Conservation (phyloP, 2,797 vertebrate genomes). For the Adelosebastes latens region DNA sequence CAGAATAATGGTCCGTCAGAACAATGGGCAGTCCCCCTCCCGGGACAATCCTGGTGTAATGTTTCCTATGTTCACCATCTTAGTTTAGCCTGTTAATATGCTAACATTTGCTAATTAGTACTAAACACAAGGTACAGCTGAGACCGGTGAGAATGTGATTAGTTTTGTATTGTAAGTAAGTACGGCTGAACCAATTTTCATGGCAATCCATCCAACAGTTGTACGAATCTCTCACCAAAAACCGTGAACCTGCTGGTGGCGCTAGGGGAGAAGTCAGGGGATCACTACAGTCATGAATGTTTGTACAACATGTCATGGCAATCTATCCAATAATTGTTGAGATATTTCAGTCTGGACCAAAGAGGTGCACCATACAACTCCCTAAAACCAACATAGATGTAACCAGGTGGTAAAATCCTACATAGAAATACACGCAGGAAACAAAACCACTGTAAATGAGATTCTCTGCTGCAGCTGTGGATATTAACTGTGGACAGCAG, state of each 20-base stretch:
- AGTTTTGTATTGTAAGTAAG: neutral
- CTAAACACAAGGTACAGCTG: neutral
- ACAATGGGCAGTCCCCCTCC: too few species aligned
- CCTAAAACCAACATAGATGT: conserved; percentile 1
- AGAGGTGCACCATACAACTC: neutral
- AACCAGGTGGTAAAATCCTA: too few species aligned
- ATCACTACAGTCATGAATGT: neutral
- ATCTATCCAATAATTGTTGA: neutral
- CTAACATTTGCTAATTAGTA: neutral
- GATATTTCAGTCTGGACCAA: neutral
- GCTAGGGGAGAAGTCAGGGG: neutral
- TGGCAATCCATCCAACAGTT: neutral
- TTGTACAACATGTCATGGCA: neutral
- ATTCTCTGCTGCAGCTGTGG: too few species aligned
- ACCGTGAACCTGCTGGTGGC: neutral
- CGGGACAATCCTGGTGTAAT: rapidly evolving
- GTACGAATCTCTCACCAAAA: neutral
- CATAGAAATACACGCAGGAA: too few species aligned
- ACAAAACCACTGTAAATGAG: too few species aligned
- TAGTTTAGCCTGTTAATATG: neutral
- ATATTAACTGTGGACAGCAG: too few species aligned
- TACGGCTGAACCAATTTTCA: neutral
- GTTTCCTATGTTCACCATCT: neutral
- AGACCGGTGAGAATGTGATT: neutral
- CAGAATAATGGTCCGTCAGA: too few species aligned